Evolutionary conservation across 2,888 invertebrate species (phyloP), one percentile per base, ranked within the genome.

Genomic region (Trissonchulus latispiculum): DNA sequence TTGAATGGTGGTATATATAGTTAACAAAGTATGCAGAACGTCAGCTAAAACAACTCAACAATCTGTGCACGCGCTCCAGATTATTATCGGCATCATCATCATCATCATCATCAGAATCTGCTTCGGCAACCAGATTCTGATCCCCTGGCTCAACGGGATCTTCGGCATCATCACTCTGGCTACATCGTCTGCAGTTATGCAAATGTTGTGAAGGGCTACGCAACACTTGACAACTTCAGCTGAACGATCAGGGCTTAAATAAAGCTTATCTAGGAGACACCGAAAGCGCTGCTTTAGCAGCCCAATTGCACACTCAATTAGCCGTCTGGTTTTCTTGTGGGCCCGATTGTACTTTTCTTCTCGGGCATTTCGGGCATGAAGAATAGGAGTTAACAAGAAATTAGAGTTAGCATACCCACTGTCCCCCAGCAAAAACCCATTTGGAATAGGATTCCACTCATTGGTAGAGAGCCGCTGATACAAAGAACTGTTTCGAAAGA

Each of bases 231-330:
- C 33, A 59, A 61, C 29, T 61, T 71, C 36, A 15, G 15, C 29
- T 33, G 71, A 59, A 31, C 3, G 2, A 23, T 37, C n/a, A 2
- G 29, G 71, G 28, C 32, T 3, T 2, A 71, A 31, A 29, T n/a
- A 32, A 2, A 71, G 28, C 48, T 59, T 71, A 2, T 61, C 61
- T 2, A 70, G n/a, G 3, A 74, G 61, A 48, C 36, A 74, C 3
- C 29, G 35, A 72, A 75, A 74, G 29, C 75, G 64, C 29, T 32
- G 31, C 37, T 74, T 74, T 3, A 74, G 61, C 32, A 74, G 35
- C 1, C 75, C 75, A 36, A 74, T 32, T 1, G 75, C 71, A 35
- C 75, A 75, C 59, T 74, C 75, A 31, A 75, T 33, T 15, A 70
- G 28, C 18, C 29, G 36, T n/a, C 70, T 8, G 1, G 75, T 74